These are phyloP conservation scores for Polydrusus cervinus DNA, from an alignment of 2,888 invertebrate species.

Conservation along the genomic window DNA sequence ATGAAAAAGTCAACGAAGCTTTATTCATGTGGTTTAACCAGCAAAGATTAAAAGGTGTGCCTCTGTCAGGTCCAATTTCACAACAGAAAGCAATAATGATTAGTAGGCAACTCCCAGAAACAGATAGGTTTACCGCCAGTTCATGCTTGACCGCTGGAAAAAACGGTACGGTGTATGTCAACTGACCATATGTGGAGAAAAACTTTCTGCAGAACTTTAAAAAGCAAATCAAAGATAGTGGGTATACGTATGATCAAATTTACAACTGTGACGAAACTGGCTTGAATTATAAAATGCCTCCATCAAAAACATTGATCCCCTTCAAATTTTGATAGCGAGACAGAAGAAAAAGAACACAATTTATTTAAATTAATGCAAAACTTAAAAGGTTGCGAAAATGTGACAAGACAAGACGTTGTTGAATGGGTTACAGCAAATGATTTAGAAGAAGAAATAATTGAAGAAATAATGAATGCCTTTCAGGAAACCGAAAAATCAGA, in stretches of 20 bases:
- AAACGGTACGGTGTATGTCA: constrained; percentile 13
- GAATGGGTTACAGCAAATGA: too few relatives aligned
- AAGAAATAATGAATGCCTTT: too few relatives aligned
- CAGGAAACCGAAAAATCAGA: too few relatives aligned
- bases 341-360: too few relatives aligned
- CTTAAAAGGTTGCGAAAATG: too few relatives aligned
- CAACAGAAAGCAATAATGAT: constrained; percentile 15
- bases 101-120: not conserved
- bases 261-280: too few relatives aligned
- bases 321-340: too few relatives aligned
- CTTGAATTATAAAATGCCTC: too few relatives aligned
- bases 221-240: constrained; percentile 3
- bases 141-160: constrained; percentile 2
- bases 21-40: constrained; percentile 20
- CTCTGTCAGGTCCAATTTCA: not conserved
- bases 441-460: too few relatives aligned
- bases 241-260: constrained; percentile 19
- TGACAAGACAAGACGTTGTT: too few relatives aligned
- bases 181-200: constrained; percentile 14
- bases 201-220: constrained; percentile 24
- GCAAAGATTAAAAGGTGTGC: constrained; percentile 18
- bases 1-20: not conserved
- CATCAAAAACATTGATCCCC: too few relatives aligned
- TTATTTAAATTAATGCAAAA: too few relatives aligned
- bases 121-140: constrained; percentile 4